These are phyloP conservation scores for Leucoraja ocellata DNA, from an alignment of 2,797 vertebrate genomes.

Conservation along the genomic window DNA sequence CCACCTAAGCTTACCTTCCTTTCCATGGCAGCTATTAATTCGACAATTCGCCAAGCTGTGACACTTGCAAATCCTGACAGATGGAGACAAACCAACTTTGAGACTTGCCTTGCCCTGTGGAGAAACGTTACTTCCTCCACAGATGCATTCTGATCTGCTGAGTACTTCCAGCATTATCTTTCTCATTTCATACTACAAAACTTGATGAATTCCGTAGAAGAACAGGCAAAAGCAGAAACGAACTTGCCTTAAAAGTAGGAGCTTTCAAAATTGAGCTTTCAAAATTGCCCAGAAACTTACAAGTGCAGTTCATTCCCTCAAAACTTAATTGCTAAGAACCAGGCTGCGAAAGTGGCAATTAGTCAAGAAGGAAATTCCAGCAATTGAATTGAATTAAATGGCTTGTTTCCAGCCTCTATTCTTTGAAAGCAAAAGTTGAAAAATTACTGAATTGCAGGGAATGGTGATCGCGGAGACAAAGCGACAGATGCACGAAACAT, in stretches of 20 bases:
- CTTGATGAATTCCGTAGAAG: background rate
- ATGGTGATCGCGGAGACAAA: constrained; percentile 98
- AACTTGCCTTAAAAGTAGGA: background rate
- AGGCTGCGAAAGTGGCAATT: too few species aligned
- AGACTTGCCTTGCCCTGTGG: too few species aligned
- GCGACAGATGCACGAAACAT: constrained; percentile 90
- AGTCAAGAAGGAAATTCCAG: background rate
- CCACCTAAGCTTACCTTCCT: too few species aligned
- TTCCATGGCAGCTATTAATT: too few species aligned
- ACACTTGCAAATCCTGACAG: too few species aligned
- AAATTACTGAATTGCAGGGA: constrained; percentile 59
- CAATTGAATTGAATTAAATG: background rate
- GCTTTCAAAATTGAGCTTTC: background rate
- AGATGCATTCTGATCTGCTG: too few species aligned
- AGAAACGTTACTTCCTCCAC: too few species aligned
- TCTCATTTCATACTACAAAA: too few species aligned
- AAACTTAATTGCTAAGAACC: background rate
- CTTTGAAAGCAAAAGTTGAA: background rate
- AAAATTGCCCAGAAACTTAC: background rate
- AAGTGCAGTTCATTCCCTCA: background rate
- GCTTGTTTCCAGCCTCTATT: background rate
- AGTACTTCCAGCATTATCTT: too few species aligned
- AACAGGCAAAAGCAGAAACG: background rate
- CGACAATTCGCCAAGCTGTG: too few species aligned
- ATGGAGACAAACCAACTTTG: too few species aligned